A percentile compares a stretch with the other conserved stretches of the same genome.
Conservation (phyloP, 2,797 vertebrate species). For the Psittacula derbiana region DNA sequence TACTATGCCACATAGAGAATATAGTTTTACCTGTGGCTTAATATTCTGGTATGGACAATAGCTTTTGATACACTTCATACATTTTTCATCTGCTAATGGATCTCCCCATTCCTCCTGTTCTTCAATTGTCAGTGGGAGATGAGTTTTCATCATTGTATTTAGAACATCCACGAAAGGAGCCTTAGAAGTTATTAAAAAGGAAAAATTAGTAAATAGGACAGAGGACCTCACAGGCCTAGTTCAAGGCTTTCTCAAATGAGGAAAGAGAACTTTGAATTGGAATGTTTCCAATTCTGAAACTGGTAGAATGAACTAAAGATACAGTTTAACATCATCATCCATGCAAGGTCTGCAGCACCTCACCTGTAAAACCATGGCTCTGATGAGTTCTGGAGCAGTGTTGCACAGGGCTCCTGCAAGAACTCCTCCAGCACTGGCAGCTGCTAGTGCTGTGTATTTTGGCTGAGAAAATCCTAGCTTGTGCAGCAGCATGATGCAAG, state of each 20-base stretch:
- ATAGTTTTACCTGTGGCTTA: conserved; percentile 85
- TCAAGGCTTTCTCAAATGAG: background rate
- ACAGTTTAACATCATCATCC: background rate
- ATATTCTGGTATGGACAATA: conserved; percentile 95
- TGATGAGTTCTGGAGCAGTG: conserved; percentile 80
- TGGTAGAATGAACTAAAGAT: background rate
- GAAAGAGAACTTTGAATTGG: background rate
- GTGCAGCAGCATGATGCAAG: conserved; percentile 86
- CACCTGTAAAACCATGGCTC: conserved; percentile 87
- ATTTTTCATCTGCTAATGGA: conserved; percentile 79
- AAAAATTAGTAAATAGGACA: background rate
- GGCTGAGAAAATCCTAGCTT: conserved; percentile 84
- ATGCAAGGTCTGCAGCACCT: background rate
- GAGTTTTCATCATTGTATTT: conserved; percentile 86
- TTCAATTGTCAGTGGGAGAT: conserved; percentile 88
- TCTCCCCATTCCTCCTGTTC: conserved; percentile 96
- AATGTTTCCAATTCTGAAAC: background rate
- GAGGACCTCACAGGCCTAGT: background rate
- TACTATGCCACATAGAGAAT: background rate
- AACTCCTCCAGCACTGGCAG: conserved; percentile 92
- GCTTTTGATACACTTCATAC: conserved; percentile 82
- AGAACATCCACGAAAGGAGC: conserved; percentile 94
- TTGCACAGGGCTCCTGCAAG: conserved; percentile 92
- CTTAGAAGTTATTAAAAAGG: conserved; percentile 68
- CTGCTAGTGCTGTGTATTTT: conserved; percentile 78